These are phyloP conservation scores for Pseudomugil gertrudae DNA, from an alignment of 2,797 vertebrate species.

Conservation along the genomic window DNA sequence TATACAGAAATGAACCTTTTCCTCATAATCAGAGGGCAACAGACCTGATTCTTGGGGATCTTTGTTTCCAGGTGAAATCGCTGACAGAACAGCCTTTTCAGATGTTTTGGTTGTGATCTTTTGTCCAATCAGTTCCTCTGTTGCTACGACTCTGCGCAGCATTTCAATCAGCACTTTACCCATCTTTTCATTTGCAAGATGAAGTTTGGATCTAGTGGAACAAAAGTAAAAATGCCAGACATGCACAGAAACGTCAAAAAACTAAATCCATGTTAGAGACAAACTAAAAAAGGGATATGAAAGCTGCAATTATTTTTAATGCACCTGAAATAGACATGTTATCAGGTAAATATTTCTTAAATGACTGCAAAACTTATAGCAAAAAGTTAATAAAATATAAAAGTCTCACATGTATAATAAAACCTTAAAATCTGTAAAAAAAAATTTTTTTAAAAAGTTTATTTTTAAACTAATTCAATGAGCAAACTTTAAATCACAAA, in stretches of 20 bases:
- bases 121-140: slow-evolving; percentile 87
- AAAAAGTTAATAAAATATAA: background rate
- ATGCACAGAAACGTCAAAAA: background rate
- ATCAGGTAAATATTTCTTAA: background rate
- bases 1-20: background rate
- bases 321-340: background rate
- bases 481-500: background rate
- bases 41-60: slow-evolving; percentile 73
- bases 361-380: background rate
- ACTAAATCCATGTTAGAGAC: background rate
- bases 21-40: background rate
- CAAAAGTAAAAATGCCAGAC: background rate
- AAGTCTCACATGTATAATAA: background rate
- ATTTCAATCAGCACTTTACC: slow-evolving; percentile 87
- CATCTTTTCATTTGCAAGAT: slow-evolving; percentile 82
- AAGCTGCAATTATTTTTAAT: background rate
- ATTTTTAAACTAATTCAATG: background rate
- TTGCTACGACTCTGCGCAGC: slow-evolving; percentile 78
- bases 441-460: background rate
- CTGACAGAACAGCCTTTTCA: slow-evolving; percentile 29
- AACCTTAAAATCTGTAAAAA: background rate
- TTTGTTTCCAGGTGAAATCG: slow-evolving; percentile 39
- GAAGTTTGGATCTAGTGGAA: slow-evolving; percentile 79
- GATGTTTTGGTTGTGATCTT: slow-evolving; percentile 72
- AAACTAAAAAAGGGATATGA: no score